Base-by-base conservation (phyloP, 2,113 vertebrate genomes). In the Harpagus bidentatus region DNA sequence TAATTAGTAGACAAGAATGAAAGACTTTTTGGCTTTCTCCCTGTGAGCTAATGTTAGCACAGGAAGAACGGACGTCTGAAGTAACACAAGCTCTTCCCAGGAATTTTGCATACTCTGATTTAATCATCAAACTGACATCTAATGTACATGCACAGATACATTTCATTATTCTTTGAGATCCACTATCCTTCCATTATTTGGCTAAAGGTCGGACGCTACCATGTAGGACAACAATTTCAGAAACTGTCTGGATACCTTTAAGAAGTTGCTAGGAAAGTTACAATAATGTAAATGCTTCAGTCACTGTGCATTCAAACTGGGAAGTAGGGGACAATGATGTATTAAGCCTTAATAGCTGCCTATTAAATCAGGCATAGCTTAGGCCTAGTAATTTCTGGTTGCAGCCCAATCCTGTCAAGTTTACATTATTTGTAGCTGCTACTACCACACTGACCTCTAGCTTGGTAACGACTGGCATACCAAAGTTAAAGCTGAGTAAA, bases 41-140 rank as follows among this genome's bases (percentile, higher is more conserved):
- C 13, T 1, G 0, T 34, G 13, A 36, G 21, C 47, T 72, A 53
- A 66, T 6, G 14, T 34, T 43, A 67, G 26, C 1, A 2, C 2
- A 8, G 40, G 52, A 66, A 82, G 32, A 78, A 82, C 2, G 8
- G 28, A 36, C 3, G 7, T 26, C 31, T 71, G 22, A 87, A 87
- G 59, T 31, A 82, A 61, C n/a, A 34, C 15, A 61, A 67, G 17
- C 4, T 32, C 26, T 56, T 66, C 42, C 38, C 16, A 82, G 40
- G n/a, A 70, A 55, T 80, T 80, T 47, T 42, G 29, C 8, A 13
- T 43, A 71, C 25, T 58, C 31, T 6, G 25, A 63, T 58, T 69
- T 69, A 58, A 83, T 36, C 16, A 40, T 56, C 53, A 67, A 67
- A 43, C 22, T 31, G 10, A 61, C 20, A 55, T 43, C 58, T 61